Base-by-base conservation (phyloP, 2,797 vertebrate species). In the Avahi laniger region DNA sequence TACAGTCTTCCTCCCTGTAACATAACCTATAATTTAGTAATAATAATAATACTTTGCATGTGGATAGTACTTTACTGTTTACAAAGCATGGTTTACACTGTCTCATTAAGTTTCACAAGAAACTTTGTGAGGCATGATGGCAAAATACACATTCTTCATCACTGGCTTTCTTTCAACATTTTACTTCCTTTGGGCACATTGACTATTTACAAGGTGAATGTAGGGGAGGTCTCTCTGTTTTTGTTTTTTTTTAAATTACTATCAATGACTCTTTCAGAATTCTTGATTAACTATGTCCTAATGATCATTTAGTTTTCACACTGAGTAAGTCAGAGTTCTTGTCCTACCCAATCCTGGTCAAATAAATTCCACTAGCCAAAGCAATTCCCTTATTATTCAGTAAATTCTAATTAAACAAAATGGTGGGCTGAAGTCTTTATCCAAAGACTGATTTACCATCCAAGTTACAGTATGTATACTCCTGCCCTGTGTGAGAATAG, bases 1-100 rank as follows among this genome's bases (percentile, higher is more conserved):
- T 67, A 73, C 84, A 73, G 35, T 96, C 72, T 82, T 97, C 90
- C n/a, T 95, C 59, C 72, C 63, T 78, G 87, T 35, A 93, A 85
- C 63, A 93, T 81, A 94, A 93, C 76, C 84, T 92, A 73, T 92
- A 95, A 97, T 96, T 92, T 95, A 96, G 72, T 91, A 92, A 89
- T 96, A 97, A 93, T 92, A 96, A 89, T 72, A 95, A 94, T 82
- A 93, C 65, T 93, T 88, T 63, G 88, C 84, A 93, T 92, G 90
- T 88, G 91, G 80, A 76, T 46, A 75, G 52, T 65, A 50, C 88
- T 75, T 70, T 22, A 38, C 93, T 93, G 48, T 95, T 96, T 95
- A 97, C 81, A 91, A 89, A 93, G 90, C 75, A 85, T 26, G 86
- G 70, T 50, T 94, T 89, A 89, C 6, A 72, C 92, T 26, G 48